These are phyloP conservation scores for Parasteatoda tepidariorum DNA, from an alignment of 1,140 invertebrate genomes.

Conservation along the genomic window DNA sequence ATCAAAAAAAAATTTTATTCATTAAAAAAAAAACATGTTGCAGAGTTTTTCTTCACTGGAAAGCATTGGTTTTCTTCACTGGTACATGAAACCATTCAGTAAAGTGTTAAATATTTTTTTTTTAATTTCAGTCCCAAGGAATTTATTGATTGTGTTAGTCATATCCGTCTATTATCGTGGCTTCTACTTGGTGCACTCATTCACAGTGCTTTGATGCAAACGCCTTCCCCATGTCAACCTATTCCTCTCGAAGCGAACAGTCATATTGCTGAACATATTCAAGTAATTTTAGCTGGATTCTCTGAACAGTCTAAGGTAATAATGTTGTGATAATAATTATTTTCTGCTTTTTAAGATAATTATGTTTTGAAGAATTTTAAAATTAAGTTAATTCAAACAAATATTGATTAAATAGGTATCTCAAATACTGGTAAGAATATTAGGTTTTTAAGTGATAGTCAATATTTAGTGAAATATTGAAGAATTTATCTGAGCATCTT, in stretches of 20 bases:
- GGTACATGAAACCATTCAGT: no score
- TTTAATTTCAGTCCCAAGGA: conserved; percentile 86
- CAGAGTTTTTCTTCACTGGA: no score
- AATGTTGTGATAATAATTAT: not conserved
- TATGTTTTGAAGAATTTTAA: not conserved
- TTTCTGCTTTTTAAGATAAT: not conserved
- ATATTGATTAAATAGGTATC: no score
- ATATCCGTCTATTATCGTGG: conserved; percentile 96
- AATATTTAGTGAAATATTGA: no score
- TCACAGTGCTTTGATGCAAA: conserved; percentile 78
- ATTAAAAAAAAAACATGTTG: no score
- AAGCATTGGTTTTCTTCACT: no score
- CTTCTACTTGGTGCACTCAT: conserved; percentile 92
- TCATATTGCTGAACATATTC: conserved; percentile 96
- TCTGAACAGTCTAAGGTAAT: conserved; percentile 89
- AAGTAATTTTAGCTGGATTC: conserved; percentile 93
- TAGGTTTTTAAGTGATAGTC: not conserved
- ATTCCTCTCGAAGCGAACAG: conserved; percentile 95
- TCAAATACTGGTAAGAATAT: not conserved
- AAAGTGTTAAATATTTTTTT: no score
- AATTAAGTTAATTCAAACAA: no score
- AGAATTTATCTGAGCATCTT: no score
- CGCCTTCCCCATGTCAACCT: conserved; percentile 76
- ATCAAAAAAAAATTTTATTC: no score
- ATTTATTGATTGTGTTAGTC: conserved; percentile 94